Evolutionary conservation across 53 echinoderm and acorn worm species (phyloP), one percentile per base, ranked within the genome.

Genomic region (Echinarachnius parma): DNA sequence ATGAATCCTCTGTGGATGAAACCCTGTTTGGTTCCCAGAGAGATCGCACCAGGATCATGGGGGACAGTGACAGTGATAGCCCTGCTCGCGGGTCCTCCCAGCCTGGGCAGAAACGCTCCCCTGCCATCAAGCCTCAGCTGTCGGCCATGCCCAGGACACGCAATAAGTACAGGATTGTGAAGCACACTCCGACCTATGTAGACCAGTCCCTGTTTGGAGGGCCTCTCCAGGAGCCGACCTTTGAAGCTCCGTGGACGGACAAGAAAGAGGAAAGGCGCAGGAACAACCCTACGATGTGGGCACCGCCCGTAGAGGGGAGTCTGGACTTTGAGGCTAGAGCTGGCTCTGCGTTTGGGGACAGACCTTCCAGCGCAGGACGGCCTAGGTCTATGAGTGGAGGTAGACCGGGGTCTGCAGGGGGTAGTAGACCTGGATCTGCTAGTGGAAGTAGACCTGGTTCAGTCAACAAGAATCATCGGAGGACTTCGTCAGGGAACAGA

Each of bases 191-290:
- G 7, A 84, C 80, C 14, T 94, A 84, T 21, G 84, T 94, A 0
- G 94, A 94, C 46, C 90, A 94, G 37, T 49, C 78, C 9, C 60
- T 94, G n/a, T 94, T 94, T 60, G 94, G 94, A 16, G 75, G 80
- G 2, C 75, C 64, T 19, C 77, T 94, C 34, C 37, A 84, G 23
- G 50, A 61, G 28, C 84, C 90, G 3, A 59, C 46, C 23, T 94
- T 94, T 84, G 80, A 81, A 14, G 80, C 95, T 4, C 95, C 95
- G 3, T 94, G 95, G 95, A 90, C 80, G 30, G 83, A 90, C 39
- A 81, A 90, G 59, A 81, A 89, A 26, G 81, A 69, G 0, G 52
- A 77, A 3, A 72, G 60, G 34, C 82, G 81, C 26, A 48, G 82
- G 34, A 82, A 71, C 14, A 79, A 76, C 25, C 66, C 79, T 13